phyloP scores from a whole-genome alignment of 2,888 invertebrate species.

The Sialis fuliginosa region DNA sequence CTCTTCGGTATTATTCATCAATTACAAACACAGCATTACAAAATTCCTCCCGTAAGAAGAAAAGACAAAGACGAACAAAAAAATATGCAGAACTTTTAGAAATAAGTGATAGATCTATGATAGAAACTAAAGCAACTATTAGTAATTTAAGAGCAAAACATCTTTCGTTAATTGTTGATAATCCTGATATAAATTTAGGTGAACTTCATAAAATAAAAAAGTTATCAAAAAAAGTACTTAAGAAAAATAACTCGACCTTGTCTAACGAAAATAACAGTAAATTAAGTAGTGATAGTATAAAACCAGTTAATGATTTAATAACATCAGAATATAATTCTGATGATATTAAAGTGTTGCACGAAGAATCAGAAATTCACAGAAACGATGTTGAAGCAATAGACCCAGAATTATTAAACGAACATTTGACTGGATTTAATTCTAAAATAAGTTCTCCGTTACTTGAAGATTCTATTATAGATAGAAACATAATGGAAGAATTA shows the following conservation, averaged over 20 bases:
- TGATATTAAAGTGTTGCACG: neutral
- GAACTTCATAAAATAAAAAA: constrained; percentile 37
- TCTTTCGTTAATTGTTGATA: constrained; percentile 42
- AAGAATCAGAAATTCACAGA: constrained; percentile 24
- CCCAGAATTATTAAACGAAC: no score
- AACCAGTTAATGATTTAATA: no score
- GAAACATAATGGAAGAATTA: no score
- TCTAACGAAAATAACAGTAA: no score
- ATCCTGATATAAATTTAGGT: constrained; percentile 34
- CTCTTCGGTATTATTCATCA: constrained; percentile 12
- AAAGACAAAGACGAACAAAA: constrained; percentile 28
- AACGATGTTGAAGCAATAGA: constrained; percentile 28
- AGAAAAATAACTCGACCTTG: neutral
- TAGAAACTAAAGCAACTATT: constrained; percentile 47
- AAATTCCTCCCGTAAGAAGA: constrained; percentile 26
- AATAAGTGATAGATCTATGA: constrained; percentile 44
- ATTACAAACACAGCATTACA: constrained; percentile 15
- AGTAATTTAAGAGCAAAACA: constrained; percentile 47
- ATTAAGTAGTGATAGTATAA: no score
- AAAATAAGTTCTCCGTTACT: no score
- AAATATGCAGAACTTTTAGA: constrained; percentile 51
- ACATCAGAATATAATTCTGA: no score
- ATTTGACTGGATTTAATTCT: no score
- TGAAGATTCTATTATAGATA: no score
- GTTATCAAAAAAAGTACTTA: neutral